Evolutionary conservation across 2,113 vertebrate genomes (phyloP).

Genomic region (Rhinopomastus cyanomelas): DNA sequence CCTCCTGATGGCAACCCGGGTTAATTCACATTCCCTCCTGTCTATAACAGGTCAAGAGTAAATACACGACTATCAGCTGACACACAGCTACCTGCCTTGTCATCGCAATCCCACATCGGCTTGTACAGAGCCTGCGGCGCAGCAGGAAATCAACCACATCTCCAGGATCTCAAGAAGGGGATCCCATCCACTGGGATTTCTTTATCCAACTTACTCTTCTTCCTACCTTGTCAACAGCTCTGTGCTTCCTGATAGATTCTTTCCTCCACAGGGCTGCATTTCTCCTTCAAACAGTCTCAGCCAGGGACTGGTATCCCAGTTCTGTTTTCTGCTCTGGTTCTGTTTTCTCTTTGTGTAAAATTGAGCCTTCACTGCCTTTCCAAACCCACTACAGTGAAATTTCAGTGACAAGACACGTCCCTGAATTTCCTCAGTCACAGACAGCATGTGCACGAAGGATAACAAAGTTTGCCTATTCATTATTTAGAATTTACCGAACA

Average conservation of each 20-base stretch:
- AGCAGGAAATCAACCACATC: background rate
- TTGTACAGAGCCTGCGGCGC: background rate
- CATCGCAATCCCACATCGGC: background rate
- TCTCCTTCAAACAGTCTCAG: background rate
- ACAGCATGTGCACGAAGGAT: background rate
- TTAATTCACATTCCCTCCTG: background rate
- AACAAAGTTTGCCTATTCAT: background rate
- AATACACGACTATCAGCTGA: background rate
- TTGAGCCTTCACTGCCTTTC: background rate
- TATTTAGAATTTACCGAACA: background rate
- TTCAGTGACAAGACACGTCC: background rate
- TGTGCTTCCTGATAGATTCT: background rate
- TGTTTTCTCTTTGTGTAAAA: constrained; percentile 9
- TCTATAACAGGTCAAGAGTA: background rate
- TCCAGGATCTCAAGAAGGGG: background rate
- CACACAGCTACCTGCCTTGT: background rate
- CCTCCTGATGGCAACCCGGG: background rate
- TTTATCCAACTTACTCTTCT: background rate
- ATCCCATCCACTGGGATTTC: background rate
- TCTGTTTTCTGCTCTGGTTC: background rate
- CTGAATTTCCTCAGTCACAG: background rate
- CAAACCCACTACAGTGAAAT: background rate
- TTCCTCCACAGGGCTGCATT: background rate
- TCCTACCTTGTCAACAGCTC: background rate
- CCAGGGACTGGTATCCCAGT: background rate